A percentile compares a stretch with the other conserved stretches of the same genome.
phyloP scores from a whole-genome alignment of 2,888 invertebrate species.

The Drosophila dives region DNA sequence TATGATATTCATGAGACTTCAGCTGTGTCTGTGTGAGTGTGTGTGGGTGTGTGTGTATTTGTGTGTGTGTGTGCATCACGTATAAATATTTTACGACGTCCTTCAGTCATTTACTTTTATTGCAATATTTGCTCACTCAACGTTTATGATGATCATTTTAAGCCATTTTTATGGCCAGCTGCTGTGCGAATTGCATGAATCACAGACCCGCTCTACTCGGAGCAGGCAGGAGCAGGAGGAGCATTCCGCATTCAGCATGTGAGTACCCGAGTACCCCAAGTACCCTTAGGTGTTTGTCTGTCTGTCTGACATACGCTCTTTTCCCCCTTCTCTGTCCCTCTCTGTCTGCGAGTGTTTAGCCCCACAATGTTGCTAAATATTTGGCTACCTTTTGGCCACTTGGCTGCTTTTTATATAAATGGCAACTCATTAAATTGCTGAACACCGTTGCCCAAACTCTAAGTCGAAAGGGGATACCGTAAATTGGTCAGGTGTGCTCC shows the following conservation, averaged over 20 bases:
- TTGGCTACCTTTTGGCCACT: conserved; percentile 72
- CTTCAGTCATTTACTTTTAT: conserved; percentile 84
- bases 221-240: neutral
- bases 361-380: conserved; percentile 73
- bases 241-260: conserved; percentile 51
- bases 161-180: conserved; percentile 84
- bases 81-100: conserved; percentile 84
- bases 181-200: conserved; percentile 80
- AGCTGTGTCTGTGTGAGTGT: conserved; percentile 38
- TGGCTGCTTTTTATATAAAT: conserved; percentile 74
- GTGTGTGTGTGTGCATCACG: conserved; percentile 64
- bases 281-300: conserved; percentile 42
- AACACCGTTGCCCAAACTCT: conserved; percentile 57
- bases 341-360: conserved; percentile 26
- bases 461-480: conserved; percentile 38
- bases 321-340: neutral
- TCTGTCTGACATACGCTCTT: conserved; percentile 5
- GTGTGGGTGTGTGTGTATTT: conserved; percentile 27
- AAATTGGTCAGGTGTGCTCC: conserved; percentile 68
- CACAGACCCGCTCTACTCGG: conserved; percentile 57
- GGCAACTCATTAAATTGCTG: conserved; percentile 80
- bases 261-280: conserved; percentile 38
- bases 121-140: conserved; percentile 85
- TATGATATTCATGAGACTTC: conserved; percentile 61
- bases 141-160: conserved; percentile 85